phyloP scores from a whole-genome alignment of 2,888 invertebrate genomes.

The Drosophila quasianomalipes region DNA sequence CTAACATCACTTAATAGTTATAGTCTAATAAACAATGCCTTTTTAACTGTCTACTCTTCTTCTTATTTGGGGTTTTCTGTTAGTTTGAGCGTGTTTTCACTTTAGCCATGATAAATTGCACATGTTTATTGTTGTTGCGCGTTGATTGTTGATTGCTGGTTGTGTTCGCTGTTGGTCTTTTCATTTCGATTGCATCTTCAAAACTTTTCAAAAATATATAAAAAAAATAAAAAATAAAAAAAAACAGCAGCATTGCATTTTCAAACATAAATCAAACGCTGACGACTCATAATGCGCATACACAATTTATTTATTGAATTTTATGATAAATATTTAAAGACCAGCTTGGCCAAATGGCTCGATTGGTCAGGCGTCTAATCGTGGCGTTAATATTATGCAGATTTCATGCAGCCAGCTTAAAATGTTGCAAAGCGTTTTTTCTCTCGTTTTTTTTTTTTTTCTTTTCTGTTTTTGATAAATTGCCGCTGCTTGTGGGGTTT shows the following conservation, averaged over 20 bases:
- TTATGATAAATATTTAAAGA: constrained; percentile 43
- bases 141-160: constrained; percentile 29
- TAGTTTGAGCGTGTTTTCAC: constrained; percentile 63
- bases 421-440: constrained; percentile 65
- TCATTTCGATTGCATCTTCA: constrained; percentile 63
- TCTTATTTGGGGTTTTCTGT: background rate
- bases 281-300: constrained; percentile 68
- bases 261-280: constrained; percentile 69
- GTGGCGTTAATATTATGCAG: constrained; percentile 73
- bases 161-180: constrained; percentile 42
- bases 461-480: constrained; percentile 62
- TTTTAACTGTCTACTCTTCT: constrained; percentile 37
- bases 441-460: constrained; percentile 12
- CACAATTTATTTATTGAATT: constrained; percentile 69
- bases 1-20: constrained; percentile 60
- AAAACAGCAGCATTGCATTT: constrained; percentile 54
- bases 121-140: constrained; percentile 45
- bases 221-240: background rate
- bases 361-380: constrained; percentile 60
- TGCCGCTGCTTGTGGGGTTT: constrained; percentile 54
- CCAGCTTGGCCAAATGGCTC: constrained; percentile 16
- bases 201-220: constrained; percentile 9
- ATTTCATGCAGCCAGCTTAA: constrained; percentile 67
- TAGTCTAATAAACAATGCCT: constrained; percentile 72
- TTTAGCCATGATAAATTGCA: constrained; percentile 74